Percentiles rank a stretch among this genome's conserved stretches.
Conservation (phyloP, 2,113 vertebrate species). For the Zonotrichia leucophrys region DNA sequence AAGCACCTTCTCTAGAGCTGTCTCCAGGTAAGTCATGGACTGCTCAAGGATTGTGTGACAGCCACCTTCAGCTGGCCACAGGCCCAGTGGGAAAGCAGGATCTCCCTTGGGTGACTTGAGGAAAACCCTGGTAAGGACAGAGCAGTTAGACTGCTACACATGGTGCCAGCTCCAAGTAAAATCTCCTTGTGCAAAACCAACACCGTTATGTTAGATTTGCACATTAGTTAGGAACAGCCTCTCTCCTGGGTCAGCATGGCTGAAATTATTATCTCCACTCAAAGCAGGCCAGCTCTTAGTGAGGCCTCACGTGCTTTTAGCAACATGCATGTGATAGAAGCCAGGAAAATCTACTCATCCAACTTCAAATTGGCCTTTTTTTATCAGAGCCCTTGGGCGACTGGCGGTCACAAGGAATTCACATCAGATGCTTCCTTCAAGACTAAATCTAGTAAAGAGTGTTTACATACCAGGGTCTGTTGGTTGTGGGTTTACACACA, state of each 20-base stretch:
- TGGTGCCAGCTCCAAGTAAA: neutral
- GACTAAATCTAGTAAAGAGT: neutral
- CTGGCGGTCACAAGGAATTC: neutral
- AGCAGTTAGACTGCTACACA: neutral
- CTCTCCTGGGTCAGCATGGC: neutral
- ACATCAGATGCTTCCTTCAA: neutral
- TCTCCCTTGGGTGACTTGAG: neutral
- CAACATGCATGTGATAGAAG: neutral
- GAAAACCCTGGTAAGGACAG: neutral
- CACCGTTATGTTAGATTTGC: rapidly evolving
- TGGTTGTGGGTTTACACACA: neutral
- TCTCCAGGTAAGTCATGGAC: rapidly evolving
- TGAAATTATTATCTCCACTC: neutral
- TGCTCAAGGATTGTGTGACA: neutral
- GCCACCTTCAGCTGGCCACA: neutral
- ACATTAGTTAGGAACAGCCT: neutral
- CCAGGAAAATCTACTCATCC: neutral
- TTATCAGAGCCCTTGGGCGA: neutral
- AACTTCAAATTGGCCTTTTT: neutral
- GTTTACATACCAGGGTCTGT: neutral
- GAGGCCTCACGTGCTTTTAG: neutral
- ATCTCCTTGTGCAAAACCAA: neutral
- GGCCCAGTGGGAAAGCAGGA: rapidly evolving
- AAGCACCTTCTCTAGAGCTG: neutral
- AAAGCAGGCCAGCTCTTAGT: neutral